Percentiles rank a stretch among this genome's conserved stretches.
Conservation (phyloP, 2,113 vertebrate genomes). For the Hemibagrus wyckioides region DNA sequence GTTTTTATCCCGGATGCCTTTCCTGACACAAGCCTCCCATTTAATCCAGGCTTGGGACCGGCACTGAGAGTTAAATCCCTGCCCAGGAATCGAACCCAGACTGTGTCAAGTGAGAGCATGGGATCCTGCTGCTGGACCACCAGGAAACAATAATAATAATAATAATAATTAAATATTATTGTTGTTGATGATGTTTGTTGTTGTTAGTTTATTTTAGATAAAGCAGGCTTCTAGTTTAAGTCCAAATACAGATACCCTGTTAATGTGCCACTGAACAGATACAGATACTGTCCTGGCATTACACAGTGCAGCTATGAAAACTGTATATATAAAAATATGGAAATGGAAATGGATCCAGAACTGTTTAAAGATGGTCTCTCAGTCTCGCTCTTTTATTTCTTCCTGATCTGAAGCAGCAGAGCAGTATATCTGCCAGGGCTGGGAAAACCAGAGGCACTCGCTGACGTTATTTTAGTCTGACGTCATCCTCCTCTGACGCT, state of each 20-base stretch:
- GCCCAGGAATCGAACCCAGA: too few species aligned
- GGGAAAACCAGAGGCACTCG: conserved; percentile 44
- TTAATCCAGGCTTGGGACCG: too few species aligned
- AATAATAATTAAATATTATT: too few species aligned
- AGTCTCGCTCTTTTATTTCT: conserved; percentile 28
- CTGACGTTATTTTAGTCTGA: conserved; percentile 37
- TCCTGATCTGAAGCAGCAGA: neutral
- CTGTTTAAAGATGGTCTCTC: conserved; percentile 48
- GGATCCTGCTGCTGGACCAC: too few species aligned
- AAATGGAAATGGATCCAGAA: conserved; percentile 49
- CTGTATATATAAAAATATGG: conserved; percentile 61
- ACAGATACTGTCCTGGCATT: neutral
- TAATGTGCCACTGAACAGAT: neutral
- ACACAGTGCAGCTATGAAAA: neutral
- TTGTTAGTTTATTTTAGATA: neutral
- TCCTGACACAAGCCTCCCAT: too few species aligned
- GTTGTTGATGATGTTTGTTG: too few species aligned
- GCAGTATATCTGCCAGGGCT: conserved; percentile 29
- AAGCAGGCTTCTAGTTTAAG: neutral
- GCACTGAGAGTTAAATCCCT: too few species aligned
- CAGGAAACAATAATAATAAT: too few species aligned
- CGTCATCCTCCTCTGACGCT: conserved; percentile 11
- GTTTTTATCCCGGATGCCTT: too few species aligned
- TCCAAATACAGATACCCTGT: neutral
- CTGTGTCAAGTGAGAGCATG: too few species aligned